Evolutionary conservation across 2,888 invertebrate genomes (phyloP), one percentile per base, ranked within the genome.

Genomic region (Ditula angustiorana): DNA sequence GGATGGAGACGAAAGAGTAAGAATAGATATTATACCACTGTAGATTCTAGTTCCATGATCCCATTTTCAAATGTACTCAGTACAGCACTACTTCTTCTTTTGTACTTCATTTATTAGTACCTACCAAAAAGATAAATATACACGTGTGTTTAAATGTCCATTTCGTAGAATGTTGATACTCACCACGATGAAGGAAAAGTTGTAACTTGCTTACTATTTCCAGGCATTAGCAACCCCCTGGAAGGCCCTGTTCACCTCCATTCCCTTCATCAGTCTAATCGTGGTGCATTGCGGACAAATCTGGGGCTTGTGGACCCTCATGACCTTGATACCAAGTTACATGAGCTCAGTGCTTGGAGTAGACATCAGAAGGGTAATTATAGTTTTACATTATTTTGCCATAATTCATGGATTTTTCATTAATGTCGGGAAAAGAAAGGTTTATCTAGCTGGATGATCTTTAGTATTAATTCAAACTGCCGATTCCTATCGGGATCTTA

Each of bases 241-340:
- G 96, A 85, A 83, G 44, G 83, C 90, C 0, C 93, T 96, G 24
- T 78, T 93, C 1, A 94, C 91, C 0, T 95, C 95, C 0, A 56
- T 88, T 0, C 95, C 96, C 0, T 94, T 96, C 76, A 90, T 94
- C 75, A 93, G 95, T 0, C 74, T 95, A 11, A 81, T 88, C 16
- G 83, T 87, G 2, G 79, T 78, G 0, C 96, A 96, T 75, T 93
- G 94, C 65, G 94, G 95, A 2, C 95, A 95, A 73, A 95, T 95
- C 71, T 96, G 96, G 95, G 96, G 96, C 5, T 96, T 95, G 81
- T 96, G 95, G 92, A 96, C 95, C 0, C 85, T 96, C 5, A 88
- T 96, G 66, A 95, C 95, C 0, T 94, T 96, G 82, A 94, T 95
- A 72, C 96, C 96, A 0, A 94, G 94, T 0, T 96, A 96, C 75